Conservation (phyloP, 2,113 vertebrate species). For the Campylomormyrus numenius region DNA sequence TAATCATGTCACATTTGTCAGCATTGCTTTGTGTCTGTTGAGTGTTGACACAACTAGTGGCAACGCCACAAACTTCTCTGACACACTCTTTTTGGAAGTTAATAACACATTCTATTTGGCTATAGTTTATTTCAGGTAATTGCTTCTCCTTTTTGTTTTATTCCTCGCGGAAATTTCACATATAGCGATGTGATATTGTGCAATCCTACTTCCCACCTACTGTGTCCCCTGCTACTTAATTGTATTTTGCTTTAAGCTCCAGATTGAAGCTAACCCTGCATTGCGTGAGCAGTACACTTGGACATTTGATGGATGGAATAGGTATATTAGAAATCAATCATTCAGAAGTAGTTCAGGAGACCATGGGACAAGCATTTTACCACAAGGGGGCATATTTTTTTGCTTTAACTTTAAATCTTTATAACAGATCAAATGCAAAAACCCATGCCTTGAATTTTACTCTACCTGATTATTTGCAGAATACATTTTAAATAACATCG, state of each 20-base stretch:
- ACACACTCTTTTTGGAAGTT: neutral
- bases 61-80: neutral
- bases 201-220: neutral
- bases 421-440: neutral
- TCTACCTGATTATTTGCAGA: neutral
- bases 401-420: neutral
- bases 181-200: neutral
- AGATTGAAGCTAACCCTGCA: neutral
- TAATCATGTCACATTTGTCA: neutral
- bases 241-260: neutral
- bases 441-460: neutral
- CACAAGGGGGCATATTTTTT: neutral
- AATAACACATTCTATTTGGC: neutral
- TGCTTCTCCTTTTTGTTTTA: neutral
- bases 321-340: neutral
- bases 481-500: neutral
- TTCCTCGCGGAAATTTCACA: neutral
- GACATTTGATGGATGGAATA: neutral
- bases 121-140: neutral
- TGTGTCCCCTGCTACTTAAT: neutral
- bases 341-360: neutral
- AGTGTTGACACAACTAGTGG: neutral
- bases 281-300: neutral
- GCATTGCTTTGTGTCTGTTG: neutral
- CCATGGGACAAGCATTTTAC: neutral